Evolutionary conservation across 1,140 invertebrate species (phyloP).

Genomic region (Globodera ellingtonae): DNA sequence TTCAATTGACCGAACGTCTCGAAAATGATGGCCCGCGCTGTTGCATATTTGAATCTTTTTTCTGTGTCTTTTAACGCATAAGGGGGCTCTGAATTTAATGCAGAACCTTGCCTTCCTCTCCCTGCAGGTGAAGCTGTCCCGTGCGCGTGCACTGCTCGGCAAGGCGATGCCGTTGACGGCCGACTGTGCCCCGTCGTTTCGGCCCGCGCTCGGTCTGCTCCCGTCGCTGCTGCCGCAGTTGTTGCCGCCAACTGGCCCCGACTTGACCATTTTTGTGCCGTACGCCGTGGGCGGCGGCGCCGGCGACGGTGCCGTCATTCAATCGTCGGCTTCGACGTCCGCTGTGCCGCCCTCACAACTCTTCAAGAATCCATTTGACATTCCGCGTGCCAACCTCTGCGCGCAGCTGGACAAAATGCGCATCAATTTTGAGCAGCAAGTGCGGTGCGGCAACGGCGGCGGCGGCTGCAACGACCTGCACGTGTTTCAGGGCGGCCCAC

Average conservation of each 20-base stretch:
- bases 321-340: background rate
- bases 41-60: too few species aligned
- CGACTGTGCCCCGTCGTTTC: conserved; percentile 20
- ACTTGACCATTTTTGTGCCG: conserved; percentile 16
- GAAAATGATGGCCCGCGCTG: too few species aligned
- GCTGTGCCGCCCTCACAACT: conserved; percentile 68
- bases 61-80: background rate
- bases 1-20: too few species aligned
- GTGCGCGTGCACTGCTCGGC: conserved; percentile 19
- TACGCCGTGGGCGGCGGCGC: background rate
- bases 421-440: conserved; percentile 86
- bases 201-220: conserved; percentile 13
- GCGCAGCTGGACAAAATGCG: conserved; percentile 92
- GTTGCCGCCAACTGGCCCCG: conserved; percentile 1
- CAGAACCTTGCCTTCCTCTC: too few species aligned
- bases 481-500: conserved; percentile 58
- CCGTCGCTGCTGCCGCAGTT: background rate
- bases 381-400: conserved; percentile 81
- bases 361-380: conserved; percentile 93
- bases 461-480: conserved; percentile 68
- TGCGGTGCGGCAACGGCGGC: conserved; percentile 72
- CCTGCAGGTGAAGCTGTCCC: conserved; percentile 28
- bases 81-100: too few species aligned
- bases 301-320: conserved; percentile 3
- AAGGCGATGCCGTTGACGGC: conserved; percentile 14